Percentiles rank a stretch among this genome's conserved stretches.
phyloP scores from a whole-genome alignment of 2,113 vertebrate genomes.

The Toxotes chatareus region DNA sequence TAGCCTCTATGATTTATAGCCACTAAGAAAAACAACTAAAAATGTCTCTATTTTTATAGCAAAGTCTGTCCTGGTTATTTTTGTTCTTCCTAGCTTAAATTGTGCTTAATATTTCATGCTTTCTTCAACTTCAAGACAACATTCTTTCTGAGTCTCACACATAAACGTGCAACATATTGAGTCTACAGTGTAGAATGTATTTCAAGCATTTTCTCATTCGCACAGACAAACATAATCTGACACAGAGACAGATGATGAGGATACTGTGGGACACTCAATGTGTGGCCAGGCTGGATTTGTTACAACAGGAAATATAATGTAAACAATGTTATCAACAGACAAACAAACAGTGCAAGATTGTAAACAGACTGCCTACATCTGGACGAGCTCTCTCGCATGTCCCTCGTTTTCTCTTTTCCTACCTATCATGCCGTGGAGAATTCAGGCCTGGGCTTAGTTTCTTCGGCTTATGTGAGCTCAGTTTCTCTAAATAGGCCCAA shows the following conservation, averaged over 20 bases:
- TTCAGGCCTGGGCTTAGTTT: slow-evolving; percentile 22
- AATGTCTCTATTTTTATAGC: not conserved
- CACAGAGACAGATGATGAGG: not conserved
- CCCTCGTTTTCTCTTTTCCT: not conserved
- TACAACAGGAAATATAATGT: slow-evolving; percentile 54
- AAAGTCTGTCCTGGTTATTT: not conserved
- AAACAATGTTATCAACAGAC: slow-evolving; percentile 46
- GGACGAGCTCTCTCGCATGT: not conserved
- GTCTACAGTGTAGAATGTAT: slow-evolving; percentile 5
- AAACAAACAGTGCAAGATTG: slow-evolving; percentile 48
- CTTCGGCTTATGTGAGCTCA: not conserved
- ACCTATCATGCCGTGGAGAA: slow-evolving; percentile 5
- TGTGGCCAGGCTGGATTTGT: slow-evolving; percentile 53
- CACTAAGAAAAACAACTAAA: not conserved
- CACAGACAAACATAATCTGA: slow-evolving; percentile 5
- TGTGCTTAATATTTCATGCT: not conserved
- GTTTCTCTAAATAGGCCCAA: slow-evolving; percentile 34
- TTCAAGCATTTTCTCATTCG: not conserved
- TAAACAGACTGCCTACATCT: slow-evolving; percentile 52
- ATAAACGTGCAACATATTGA: slow-evolving; percentile 23
- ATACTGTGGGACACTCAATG: slow-evolving; percentile 15
- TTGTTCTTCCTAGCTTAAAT: not conserved
- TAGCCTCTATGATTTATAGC: not conserved
- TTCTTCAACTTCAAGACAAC: not conserved
- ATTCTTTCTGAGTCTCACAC: not conserved